Evolutionary conservation across 2,888 invertebrate species (phyloP), one percentile per base, ranked within the genome.

Genomic region (Pandemis corylana): DNA sequence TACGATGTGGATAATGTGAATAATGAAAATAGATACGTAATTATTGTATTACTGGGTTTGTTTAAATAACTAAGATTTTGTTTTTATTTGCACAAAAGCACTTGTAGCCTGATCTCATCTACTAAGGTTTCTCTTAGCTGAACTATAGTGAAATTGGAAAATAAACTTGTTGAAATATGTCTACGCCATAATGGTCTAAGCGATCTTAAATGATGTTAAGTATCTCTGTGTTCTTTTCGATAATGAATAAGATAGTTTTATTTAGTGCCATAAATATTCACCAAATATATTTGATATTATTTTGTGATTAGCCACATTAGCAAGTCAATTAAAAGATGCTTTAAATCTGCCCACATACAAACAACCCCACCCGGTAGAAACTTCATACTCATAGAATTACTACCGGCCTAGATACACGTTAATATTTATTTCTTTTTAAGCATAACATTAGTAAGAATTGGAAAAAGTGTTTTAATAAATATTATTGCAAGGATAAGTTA

Each of bases 271-370:
- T 71, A 28, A 41, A 41, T 5, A 67, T 36, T 15, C 56, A 74
- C 74, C 74, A 74, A 74, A 74, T 69, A 70, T 13, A 20, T 71
- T 75, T 49, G 13, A 41, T 62, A 20, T 59, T 44, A 13, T 70
- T 59, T 59, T 44, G 6, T 62, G 10, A 41, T 68, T 62, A 53
- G 5, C 51, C 53, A 72, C 59, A 65, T 70, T 71, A 51, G 71
- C 62, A 63, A 71, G 75, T 75, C 75, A 75, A 75, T 75, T 75
- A 75, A 66, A n/a, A 42, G 61, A 75, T 67, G 75, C 75, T 75
- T 75, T 75, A 75, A 75, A 56, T 63, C 66, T 71, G 62, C 63
- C 70, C 36, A 67, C 70, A 65, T 70, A 62, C 66, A 68, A 65
- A 49, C 20, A 28, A n/a, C 51, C 42, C 46, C 65, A 36, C 36